phyloP scores from a whole-genome alignment of 1,140 invertebrate species.

The Trypoxylus dichotomus region DNA sequence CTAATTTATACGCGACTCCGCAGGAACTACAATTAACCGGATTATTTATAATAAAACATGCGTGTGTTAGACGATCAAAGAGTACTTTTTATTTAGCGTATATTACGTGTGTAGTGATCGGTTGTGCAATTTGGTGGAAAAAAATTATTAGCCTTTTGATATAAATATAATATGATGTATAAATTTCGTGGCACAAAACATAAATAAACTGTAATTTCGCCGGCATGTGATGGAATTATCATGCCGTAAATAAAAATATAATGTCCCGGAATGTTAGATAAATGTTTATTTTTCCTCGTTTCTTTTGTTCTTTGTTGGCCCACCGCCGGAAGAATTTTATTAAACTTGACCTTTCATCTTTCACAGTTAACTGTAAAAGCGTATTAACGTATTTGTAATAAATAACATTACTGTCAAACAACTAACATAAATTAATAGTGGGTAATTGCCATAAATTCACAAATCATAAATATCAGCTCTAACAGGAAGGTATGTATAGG shows the following conservation, averaged over 20 bases:
- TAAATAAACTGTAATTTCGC: constrained; percentile 13
- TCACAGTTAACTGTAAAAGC: constrained; percentile 7
- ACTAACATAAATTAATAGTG: not conserved
- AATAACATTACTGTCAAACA: not conserved
- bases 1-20: constrained; percentile 13
- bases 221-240: constrained; percentile 3
- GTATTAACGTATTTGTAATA: not conserved
- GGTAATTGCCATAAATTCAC: constrained; percentile 5
- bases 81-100: constrained; percentile 15
- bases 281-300: constrained; percentile 13
- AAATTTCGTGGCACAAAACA: constrained; percentile 11
- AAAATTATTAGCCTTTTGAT: constrained; percentile 9
- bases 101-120: constrained; percentile 17
- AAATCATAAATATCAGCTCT: constrained; percentile 7
- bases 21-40: constrained; percentile 21
- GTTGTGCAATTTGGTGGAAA: not conserved
- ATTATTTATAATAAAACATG: constrained; percentile 23
- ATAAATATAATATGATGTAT: constrained; percentile 23
- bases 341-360: constrained; percentile 15
- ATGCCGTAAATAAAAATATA: constrained; percentile 19
- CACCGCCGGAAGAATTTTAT: constrained; percentile 13
- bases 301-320: not conserved
- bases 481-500: not conserved
- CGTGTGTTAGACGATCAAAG: constrained; percentile 8
- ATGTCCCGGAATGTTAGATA: constrained; percentile 2